Conservation (phyloP, 2,797 vertebrate species). For the Anisognathus igniventris region DNA sequence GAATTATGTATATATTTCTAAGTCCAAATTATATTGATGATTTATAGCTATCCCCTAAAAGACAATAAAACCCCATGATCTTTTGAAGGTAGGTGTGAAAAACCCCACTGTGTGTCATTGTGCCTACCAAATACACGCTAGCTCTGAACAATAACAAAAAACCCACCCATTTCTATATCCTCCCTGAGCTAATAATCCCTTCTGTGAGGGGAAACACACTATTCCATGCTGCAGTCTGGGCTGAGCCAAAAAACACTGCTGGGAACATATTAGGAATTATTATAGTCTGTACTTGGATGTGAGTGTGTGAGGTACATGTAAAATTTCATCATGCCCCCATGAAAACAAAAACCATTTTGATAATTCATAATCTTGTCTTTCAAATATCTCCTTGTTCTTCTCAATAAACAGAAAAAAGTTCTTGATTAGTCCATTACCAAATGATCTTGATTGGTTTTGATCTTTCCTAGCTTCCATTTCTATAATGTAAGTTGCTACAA, state of each 20-base stretch:
- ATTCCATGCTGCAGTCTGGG: neutral
- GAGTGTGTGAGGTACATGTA: neutral
- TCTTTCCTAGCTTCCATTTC: neutral
- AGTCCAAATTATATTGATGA: neutral
- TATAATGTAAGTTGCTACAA: neutral
- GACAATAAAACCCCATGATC: accelerated
- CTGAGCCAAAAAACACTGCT: neutral
- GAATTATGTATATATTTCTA: neutral
- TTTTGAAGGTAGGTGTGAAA: neutral
- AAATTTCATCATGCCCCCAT: neutral
- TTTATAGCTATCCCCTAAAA: neutral
- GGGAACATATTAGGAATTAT: neutral
- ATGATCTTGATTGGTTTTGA: neutral
- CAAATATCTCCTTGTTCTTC: neutral
- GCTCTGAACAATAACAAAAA: neutral
- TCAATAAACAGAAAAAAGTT: neutral
- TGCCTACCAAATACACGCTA: neutral
- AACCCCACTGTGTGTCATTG: accelerated
- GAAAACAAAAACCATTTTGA: neutral
- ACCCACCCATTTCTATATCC: accelerated
- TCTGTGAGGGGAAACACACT: neutral
- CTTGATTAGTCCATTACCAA: neutral
- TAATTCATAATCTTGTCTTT: neutral
- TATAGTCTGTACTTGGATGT: neutral
- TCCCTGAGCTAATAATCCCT: neutral